Evolutionary conservation across 2,797 vertebrate genomes (phyloP).

Genomic region (Leuciscus waleckii): DNA sequence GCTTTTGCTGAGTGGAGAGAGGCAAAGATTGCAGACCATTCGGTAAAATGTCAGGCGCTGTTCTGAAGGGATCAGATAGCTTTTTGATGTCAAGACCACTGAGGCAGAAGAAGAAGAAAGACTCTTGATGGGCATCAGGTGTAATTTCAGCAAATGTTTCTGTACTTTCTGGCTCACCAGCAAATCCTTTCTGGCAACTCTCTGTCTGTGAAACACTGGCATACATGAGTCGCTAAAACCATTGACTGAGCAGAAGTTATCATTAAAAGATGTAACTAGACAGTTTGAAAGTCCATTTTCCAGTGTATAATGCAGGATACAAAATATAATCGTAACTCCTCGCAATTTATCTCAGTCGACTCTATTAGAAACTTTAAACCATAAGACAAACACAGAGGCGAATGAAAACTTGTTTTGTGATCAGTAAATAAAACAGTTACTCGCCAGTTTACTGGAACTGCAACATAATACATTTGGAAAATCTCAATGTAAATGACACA

Average conservation of each 20-base stretch:
- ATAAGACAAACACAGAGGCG: not conserved
- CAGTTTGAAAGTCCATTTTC: slow-evolving; percentile 46
- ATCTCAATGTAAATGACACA: not conserved
- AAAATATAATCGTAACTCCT: slow-evolving; percentile 12
- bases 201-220: slow-evolving; percentile 58
- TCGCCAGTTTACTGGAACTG: not conserved
- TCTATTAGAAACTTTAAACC: slow-evolving; percentile 16
- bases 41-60: slow-evolving; percentile 73
- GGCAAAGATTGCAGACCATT: slow-evolving; percentile 47
- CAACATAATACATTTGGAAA: not conserved
- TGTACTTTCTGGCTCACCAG: slow-evolving; percentile 73
- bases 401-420: not conserved
- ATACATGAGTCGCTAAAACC: slow-evolving; percentile 17
- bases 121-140: slow-evolving; percentile 77
- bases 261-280: slow-evolving; percentile 36
- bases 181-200: slow-evolving; percentile 57
- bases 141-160: slow-evolving; percentile 76
- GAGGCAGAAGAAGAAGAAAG: slow-evolving; percentile 72
- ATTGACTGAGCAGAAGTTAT: slow-evolving; percentile 26
- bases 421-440: slow-evolving; percentile 6
- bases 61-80: slow-evolving; percentile 74
- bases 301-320: not conserved
- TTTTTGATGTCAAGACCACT: slow-evolving; percentile 75
- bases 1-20: slow-evolving; percentile 2
- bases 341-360: not conserved